Evolutionary conservation across 2,888 invertebrate genomes (phyloP), one percentile per base, ranked within the genome.

Genomic region (Sympetrum striolatum): DNA sequence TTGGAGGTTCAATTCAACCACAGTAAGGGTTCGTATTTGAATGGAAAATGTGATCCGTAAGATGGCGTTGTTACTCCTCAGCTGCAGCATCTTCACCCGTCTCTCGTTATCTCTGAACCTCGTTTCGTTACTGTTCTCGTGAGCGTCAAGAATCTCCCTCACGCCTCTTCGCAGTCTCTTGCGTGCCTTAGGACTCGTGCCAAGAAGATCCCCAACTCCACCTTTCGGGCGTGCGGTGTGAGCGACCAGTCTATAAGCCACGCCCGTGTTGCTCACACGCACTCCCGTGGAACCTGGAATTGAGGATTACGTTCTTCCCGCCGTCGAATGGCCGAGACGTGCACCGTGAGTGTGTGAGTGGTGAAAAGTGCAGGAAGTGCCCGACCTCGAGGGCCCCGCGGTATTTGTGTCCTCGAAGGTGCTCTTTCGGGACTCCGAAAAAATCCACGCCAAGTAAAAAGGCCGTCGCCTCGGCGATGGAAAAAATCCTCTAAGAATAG

Each of bases 401-500:
- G 44, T 44, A 22, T 22, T 22, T 64, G 22, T 12, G 22, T 22
- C 22, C 22, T 8, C 64, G 64, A 22, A 8, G 22, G 64, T 14
- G 64, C 12, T n/a, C 10, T 73, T 31, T 8, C 73, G 31, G 25
- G 3, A 31, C 8, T 64, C 14, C 31, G 73, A 31, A 73, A 73
- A 73, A 73, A 73, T 53, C 73, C 14, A 25, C 73, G 73, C 10
- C n/a, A 12, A 73, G 73, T 14, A 64, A 64, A 22, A 44, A 44
- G 44, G 44, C 44, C 44, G 44, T 39, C 39, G 2, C 35, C 58
- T 58, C 58, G 86, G n/a, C 58, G 8, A 25, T 22, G 58, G 53
- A 86, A 82, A 82, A 82, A 86, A 31, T 37, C 53, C 86, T 86
- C 86, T 64, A 86, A 60, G 22, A 86, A 86, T 86, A 86, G 86